phyloP scores from a whole-genome alignment of 2,113 vertebrate genomes.

The Neotoma lepida region DNA sequence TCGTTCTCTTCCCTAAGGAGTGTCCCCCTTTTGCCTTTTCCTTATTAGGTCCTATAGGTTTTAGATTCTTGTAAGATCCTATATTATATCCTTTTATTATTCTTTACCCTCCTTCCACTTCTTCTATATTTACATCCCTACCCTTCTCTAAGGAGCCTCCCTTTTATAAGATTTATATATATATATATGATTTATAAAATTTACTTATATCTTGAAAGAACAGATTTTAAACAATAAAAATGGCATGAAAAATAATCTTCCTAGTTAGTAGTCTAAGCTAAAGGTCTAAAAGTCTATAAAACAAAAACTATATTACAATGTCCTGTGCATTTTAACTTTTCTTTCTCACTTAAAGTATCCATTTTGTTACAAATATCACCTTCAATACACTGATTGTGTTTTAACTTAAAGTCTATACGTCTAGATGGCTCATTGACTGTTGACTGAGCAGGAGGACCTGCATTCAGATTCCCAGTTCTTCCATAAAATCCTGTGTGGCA shows the following conservation, averaged over 20 bases:
- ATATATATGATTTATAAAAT: too few relatives aligned
- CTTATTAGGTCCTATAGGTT: neutral
- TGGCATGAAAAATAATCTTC: neutral
- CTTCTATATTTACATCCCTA: neutral
- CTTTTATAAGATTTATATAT: too few relatives aligned
- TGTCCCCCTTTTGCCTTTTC: neutral
- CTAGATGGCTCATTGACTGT: neutral
- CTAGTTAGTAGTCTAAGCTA: neutral
- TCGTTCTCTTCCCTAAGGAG: neutral
- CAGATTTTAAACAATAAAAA: neutral
- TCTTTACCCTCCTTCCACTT: neutral
- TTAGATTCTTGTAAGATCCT: neutral
- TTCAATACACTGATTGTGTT: neutral
- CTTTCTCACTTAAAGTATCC: neutral
- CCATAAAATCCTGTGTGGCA: neutral
- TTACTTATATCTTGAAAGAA: neutral
- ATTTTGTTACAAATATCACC: neutral
- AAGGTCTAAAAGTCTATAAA: neutral
- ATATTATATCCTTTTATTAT: neutral
- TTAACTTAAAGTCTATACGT: neutral
- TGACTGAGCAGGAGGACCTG: neutral
- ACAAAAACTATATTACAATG: neutral
- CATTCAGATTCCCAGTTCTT: neutral
- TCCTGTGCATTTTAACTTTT: neutral
- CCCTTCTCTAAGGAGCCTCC: neutral